These are phyloP conservation scores for Arenicola marina DNA, from an alignment of 2,888 invertebrate genomes.

Conservation along the genomic window DNA sequence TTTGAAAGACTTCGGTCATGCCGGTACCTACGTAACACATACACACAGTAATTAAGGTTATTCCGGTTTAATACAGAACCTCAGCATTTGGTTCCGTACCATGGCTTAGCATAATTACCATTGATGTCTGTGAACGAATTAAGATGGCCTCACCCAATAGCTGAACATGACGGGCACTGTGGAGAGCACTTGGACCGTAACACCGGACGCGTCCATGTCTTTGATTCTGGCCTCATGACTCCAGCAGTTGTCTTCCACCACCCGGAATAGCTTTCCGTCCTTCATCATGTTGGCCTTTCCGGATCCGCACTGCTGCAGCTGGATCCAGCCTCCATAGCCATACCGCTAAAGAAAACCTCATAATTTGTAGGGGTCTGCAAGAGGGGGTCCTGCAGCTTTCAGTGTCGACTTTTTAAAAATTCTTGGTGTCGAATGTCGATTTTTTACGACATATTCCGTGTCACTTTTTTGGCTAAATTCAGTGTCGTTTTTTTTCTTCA, in stretches of 20 bases:
- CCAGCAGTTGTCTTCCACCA: conserved; percentile 66
- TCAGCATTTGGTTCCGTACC: too few relatives aligned
- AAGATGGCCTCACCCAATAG: conserved; percentile 67
- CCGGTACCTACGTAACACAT: not conserved
- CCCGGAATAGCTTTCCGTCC: conserved; percentile 65
- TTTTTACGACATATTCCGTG: too few relatives aligned
- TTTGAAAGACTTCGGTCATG: not conserved
- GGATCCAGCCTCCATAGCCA: conserved; percentile 66
- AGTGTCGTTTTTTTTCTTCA: too few relatives aligned
- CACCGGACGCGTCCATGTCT: conserved; percentile 65
- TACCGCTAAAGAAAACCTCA: conserved; percentile 62
- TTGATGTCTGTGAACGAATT: too few relatives aligned
- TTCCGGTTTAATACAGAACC: too few relatives aligned
- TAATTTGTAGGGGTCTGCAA: too few relatives aligned
- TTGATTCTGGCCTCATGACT: conserved; percentile 61
- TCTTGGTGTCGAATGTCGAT: too few relatives aligned
- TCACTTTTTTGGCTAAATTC: too few relatives aligned
- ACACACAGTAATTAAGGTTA: not conserved
- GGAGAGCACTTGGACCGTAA: conserved; percentile 65
- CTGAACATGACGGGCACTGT: conserved; percentile 69
- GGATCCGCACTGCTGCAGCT: conserved; percentile 56
- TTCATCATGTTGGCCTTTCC: conserved; percentile 63
- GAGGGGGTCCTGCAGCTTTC: too few relatives aligned
- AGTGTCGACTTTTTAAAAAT: too few relatives aligned
- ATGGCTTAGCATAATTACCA: too few relatives aligned